Base-by-base conservation (phyloP, 2,113 vertebrate genomes). In the Corythornis vintsioides region DNA sequence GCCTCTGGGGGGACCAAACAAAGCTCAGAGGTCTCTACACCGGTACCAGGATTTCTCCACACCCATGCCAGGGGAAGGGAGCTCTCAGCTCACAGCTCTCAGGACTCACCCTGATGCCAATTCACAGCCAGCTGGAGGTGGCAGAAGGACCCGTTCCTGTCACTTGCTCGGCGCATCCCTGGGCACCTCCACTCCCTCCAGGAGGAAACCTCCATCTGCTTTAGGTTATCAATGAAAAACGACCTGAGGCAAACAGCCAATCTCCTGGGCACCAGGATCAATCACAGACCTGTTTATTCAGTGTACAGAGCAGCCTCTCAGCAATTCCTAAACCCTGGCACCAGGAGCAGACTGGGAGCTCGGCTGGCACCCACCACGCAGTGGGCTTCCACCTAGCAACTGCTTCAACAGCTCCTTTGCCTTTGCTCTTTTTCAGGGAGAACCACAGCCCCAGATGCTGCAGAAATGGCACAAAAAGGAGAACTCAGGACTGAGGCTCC, bases 141-240 rank as follows among this genome's bases (percentile, higher is more conserved):
- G 72, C 40, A 57, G 45, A 70, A 42, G 61, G 66, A 43, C 11
- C 35, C 4, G 0, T 33, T 43, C 31, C 60, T 56, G 61, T 45
- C 48, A 9, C 2, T 3, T 11, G 47, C 53, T n/a, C 86, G 40
- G 35, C 0, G 9, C 0, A 0, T 28, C 57, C 10, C 45, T 4
- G 0, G 1, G 50, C 45, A 82, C 43, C 56, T 50, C 35, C 0
- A 0, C 71, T 92, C 45, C 69, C 63, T 83, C 20, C 47, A 40
- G 70, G 15, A 90, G 33, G 33, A 75, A 88, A 63, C 43, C 65
- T 90, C 64, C 80, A 83, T 70, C 84, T 81, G 67, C 84, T 85
- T 88, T 38, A 65, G n/a, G 86, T 94, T 90, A 91, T 83, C 94
- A 95, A 94, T 92, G 91, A 95, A 88, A 75, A 85, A 80, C 55